Evolutionary conservation across 2,113 vertebrate species (phyloP), one percentile per base, ranked within the genome.

Genomic region (Vimba vimba): DNA sequence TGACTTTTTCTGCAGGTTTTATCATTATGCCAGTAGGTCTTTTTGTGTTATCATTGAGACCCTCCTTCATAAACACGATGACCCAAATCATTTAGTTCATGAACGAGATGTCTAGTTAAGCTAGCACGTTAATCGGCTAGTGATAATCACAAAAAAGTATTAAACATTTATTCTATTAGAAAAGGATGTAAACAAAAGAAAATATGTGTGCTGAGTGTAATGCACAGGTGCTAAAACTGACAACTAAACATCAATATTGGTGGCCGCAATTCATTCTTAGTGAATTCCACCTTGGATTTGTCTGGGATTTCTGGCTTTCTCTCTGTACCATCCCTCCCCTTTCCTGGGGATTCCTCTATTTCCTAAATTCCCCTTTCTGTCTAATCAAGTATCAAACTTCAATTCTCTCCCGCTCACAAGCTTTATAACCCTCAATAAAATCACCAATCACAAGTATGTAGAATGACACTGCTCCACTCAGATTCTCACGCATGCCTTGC

Each of bases 341-440:
- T 50, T 73, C 59, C 77, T 36, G n/a, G 81, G 39, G 82, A 55
- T 43, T 59, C 33, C 23, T 83, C 23, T 83, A 59, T 83, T 71
- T 43, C 27, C 47, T n/a, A 25, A 73, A 73, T 59, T n/a, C 15
- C 50, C 66, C n/a, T 83, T 73, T 73, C 50, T 59, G 7, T 73
- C 21, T 57, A 43, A 83, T 69, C 45, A 68, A 47, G 21, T 39
- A 83, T 57, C 30, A 83, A 74, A 57, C 50, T 83, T 73, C 45
- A 52, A 13, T 82, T 36, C 68, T 39, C 33, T 73, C 19, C 33
- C 0, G 0, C 81, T 71, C 80, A 82, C 82, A 11, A 59, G 50
- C 82, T 74, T 83, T 50, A 27, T 55, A 71, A 82, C 62, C 62
- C 27, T 52, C 64, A 39, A 62, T 39, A 9, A 62, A 79, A 43